Percentiles rank a stretch among this genome's conserved stretches.
Evolutionary conservation across 2,797 vertebrate species (phyloP).

Genomic region (Artibeus lituratus): DNA sequence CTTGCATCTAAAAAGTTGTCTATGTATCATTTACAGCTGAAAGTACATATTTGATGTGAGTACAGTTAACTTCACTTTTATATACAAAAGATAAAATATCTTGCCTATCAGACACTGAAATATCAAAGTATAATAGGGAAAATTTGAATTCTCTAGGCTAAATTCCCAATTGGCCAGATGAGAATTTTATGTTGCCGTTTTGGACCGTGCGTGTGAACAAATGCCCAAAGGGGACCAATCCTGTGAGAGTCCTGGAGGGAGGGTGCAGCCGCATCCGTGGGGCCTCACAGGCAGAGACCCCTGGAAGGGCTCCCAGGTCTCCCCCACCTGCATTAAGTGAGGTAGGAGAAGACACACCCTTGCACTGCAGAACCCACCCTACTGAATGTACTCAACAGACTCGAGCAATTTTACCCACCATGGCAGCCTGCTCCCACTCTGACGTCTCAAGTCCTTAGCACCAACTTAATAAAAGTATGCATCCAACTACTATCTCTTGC

Average conservation of each 20-base stretch:
- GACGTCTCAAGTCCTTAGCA: not conserved
- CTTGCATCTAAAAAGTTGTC: not conserved
- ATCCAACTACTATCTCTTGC: not conserved
- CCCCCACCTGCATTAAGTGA: not conserved
- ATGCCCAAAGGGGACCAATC: not conserved
- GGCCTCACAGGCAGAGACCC: not conserved
- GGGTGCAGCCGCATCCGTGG: not conserved
- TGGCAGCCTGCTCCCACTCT: not conserved
- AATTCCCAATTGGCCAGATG: not conserved
- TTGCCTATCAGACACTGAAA: not conserved
- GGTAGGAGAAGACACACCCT: not conserved
- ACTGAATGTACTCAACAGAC: not conserved
- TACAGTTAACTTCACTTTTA: not conserved
- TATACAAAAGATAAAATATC: conserved; percentile 11
- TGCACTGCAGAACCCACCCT: not conserved
- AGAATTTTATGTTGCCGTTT: not conserved
- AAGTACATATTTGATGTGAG: not conserved
- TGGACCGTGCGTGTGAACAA: not conserved
- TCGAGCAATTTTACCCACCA: not conserved
- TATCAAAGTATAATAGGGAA: not conserved
- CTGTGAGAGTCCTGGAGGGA: not conserved
- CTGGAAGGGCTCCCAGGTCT: not conserved
- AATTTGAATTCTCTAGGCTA: not conserved
- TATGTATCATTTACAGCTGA: not conserved
- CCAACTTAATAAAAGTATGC: not conserved